These are phyloP conservation scores for Trachymyrmex cornetzi DNA, from an alignment of 1,140 invertebrate species.

Conservation along the genomic window DNA sequence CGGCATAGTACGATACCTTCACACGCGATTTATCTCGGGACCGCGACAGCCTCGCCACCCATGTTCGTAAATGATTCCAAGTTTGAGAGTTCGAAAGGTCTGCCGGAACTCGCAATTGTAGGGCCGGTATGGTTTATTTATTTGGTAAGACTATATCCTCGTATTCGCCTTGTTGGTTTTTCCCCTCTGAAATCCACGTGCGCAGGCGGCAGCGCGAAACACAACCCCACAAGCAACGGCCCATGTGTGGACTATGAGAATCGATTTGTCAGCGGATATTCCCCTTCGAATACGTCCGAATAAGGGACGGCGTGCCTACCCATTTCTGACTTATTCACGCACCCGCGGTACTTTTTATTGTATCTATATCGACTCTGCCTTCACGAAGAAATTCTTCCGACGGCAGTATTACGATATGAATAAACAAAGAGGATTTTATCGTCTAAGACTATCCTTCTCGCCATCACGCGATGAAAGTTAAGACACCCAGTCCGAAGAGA, in stretches of 20 bases:
- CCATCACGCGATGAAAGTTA: constrained; percentile 37
- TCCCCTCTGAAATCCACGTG: constrained; percentile 14
- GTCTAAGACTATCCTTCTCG: constrained; percentile 13
- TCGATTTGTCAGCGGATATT: constrained; percentile 73
- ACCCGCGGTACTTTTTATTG: constrained; percentile 42
- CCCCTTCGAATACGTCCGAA: constrained; percentile 68
- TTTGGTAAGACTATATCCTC: constrained; percentile 28
- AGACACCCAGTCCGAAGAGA: neutral
- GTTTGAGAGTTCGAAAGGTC: constrained; percentile 44
- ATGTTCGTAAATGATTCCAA: constrained; percentile 56
- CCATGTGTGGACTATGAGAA: constrained; percentile 36
- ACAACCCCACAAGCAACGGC: neutral
- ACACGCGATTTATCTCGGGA: constrained; percentile 28
- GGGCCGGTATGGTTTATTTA: constrained; percentile 51
- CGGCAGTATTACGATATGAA: constrained; percentile 40
- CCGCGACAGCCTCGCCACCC: neutral
- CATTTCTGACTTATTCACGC: constrained; percentile 61
- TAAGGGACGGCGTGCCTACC: constrained; percentile 37
- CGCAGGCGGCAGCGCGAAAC: constrained; percentile 14
- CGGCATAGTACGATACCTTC: constrained; percentile 16
- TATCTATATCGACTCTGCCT: constrained; percentile 42
- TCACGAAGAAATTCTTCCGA: constrained; percentile 29
- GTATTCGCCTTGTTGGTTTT: constrained; percentile 21
- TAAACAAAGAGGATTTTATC: constrained; percentile 61
- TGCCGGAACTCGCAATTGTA: constrained; percentile 29